A percentile compares a stretch with the other conserved stretches of the same genome.
These are phyloP conservation scores for Heliothis virescens DNA, from an alignment of 1,140 invertebrate genomes.

Conservation along the genomic window DNA sequence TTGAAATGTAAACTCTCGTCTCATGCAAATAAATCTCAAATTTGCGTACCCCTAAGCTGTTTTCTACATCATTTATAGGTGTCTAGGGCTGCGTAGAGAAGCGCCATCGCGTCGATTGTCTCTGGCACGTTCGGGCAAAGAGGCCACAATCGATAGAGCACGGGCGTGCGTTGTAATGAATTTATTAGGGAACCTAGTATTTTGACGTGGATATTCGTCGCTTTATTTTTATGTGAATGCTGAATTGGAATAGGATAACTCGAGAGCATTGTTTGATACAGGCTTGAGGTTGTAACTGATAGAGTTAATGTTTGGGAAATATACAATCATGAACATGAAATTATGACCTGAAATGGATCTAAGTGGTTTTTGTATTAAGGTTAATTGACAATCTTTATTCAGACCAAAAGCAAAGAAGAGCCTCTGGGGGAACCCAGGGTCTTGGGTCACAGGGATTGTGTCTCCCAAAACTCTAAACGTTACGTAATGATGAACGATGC, in stretches of 20 bases:
- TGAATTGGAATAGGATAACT: neutral
- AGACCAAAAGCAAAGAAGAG: too few species aligned
- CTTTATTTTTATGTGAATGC: conserved; percentile 54
- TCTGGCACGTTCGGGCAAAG: conserved; percentile 82
- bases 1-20: conserved; percentile 48
- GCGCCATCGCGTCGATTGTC: conserved; percentile 84
- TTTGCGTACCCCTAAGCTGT: conserved; percentile 33
- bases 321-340: too few species aligned
- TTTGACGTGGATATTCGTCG: conserved; percentile 60
- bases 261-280: neutral
- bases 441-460: too few species aligned
- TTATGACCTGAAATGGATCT: too few species aligned
- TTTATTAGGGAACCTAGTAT: conserved; percentile 79
- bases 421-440: too few species aligned
- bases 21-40: conserved; percentile 39
- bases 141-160: conserved; percentile 85
- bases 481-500: too few species aligned
- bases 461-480: too few species aligned
- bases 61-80: conserved; percentile 52
- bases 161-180: conserved; percentile 85
- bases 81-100: conserved; percentile 78
- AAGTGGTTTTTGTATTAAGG: too few species aligned
- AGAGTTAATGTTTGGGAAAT: too few species aligned
- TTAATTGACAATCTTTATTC: too few species aligned
- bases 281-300: neutral